phyloP scores from a whole-genome alignment of 2,113 vertebrate genomes.

The Salvator merianae region DNA sequence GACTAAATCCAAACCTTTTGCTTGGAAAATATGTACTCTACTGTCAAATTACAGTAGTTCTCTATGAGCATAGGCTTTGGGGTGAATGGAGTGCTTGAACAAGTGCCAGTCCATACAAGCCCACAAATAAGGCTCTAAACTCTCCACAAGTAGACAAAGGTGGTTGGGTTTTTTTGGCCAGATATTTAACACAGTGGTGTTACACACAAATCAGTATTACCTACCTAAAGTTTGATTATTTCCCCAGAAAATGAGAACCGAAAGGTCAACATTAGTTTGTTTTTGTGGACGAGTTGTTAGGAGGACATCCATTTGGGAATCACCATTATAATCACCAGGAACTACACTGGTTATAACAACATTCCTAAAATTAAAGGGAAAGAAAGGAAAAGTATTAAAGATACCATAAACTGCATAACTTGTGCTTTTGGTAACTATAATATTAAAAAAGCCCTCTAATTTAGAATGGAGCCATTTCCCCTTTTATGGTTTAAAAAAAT shows the following conservation, averaged over 20 bases:
- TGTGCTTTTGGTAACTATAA: too few species aligned
- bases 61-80: background rate
- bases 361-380: slow-evolving; percentile 61
- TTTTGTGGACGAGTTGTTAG: slow-evolving; percentile 76
- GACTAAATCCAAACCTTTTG: background rate
- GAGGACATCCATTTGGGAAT: slow-evolving; percentile 98
- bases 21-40: too few species aligned
- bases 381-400: background rate
- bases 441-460: background rate
- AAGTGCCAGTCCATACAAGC: too few species aligned
- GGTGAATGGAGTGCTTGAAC: background rate
- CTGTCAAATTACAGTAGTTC: background rate
- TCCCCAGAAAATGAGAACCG: slow-evolving; percentile 90
- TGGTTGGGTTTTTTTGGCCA: background rate
- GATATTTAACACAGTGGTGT: background rate
- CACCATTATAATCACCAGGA: slow-evolving; percentile 96
- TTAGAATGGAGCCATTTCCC: background rate
- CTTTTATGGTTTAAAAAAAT: too few species aligned
- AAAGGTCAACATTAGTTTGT: slow-evolving; percentile 50
- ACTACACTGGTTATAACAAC: slow-evolving; percentile 88
- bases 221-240: slow-evolving; percentile 92
- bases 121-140: background rate
- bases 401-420: rapidly evolving
- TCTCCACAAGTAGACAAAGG: background rate
- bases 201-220: background rate